Evolutionary conservation across 2,113 vertebrate species (phyloP).

Genomic region (Thermophis baileyi): DNA sequence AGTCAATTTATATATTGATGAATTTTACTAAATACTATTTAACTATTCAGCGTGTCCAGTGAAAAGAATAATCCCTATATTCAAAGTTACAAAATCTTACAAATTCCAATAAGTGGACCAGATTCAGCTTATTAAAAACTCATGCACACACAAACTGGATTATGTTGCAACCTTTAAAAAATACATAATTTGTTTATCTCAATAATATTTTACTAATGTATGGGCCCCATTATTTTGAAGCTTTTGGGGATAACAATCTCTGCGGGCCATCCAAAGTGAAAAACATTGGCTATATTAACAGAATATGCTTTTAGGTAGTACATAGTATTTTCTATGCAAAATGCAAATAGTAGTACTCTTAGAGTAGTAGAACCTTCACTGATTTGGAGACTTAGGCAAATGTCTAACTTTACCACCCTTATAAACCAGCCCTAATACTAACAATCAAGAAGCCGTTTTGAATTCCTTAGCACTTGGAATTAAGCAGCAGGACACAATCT

Average conservation of each 20-base stretch:
- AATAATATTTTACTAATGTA: background rate
- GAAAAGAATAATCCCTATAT: background rate
- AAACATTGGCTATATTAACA: background rate
- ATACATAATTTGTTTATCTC: background rate
- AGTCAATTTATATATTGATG: background rate
- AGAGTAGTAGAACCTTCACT: no score
- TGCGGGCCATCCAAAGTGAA: background rate
- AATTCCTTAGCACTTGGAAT: constrained; percentile 9
- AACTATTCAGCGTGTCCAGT: background rate
- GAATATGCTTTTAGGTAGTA: background rate
- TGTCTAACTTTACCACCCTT: background rate
- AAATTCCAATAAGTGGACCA: constrained; percentile 3
- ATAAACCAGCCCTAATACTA: background rate
- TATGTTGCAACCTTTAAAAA: background rate
- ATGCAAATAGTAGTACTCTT: background rate
- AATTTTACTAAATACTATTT: background rate
- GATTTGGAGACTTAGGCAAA: background rate
- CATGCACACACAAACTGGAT: background rate
- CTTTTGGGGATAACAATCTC: background rate
- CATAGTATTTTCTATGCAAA: background rate
- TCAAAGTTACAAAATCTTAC: background rate
- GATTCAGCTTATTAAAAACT: background rate
- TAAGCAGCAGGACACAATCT: constrained; percentile 11
- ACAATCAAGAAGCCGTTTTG: constrained; percentile 28
- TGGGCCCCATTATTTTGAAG: background rate